Conservation (phyloP, 2,797 vertebrate species). For the Lepus townsendii region DNA sequence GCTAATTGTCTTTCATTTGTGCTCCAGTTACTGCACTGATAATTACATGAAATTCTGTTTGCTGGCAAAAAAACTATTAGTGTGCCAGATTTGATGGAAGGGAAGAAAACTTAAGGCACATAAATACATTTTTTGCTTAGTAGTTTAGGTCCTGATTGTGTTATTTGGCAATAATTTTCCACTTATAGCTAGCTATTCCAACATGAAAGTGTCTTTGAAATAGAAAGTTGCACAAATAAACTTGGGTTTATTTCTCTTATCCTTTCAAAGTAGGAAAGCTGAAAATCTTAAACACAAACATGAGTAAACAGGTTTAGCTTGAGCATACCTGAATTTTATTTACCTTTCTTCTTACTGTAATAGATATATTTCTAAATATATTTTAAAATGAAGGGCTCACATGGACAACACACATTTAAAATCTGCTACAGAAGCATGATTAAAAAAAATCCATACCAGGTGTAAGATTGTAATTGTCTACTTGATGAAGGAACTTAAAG, state of each 20-base stretch:
- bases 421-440: slow-evolving; percentile 8
- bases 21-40: slow-evolving; percentile 71
- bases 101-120: slow-evolving; percentile 52
- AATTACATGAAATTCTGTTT: slow-evolving; percentile 73
- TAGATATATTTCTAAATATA: slow-evolving; percentile 53
- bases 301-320: not conserved
- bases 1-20: slow-evolving; percentile 84
- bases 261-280: slow-evolving; percentile 24
- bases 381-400: slow-evolving; percentile 5
- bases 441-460: slow-evolving; percentile 34
- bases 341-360: slow-evolving; percentile 26
- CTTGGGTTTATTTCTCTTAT: not conserved
- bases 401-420: slow-evolving; percentile 47
- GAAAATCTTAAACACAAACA: slow-evolving; percentile 19
- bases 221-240: slow-evolving; percentile 45
- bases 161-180: slow-evolving; percentile 34
- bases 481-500: not conserved
- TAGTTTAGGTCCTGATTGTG: not conserved
- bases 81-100: slow-evolving; percentile 48
- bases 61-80: slow-evolving; percentile 65
- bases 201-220: slow-evolving; percentile 60
- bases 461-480: slow-evolving; percentile 26
- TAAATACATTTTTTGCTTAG: slow-evolving; percentile 25
- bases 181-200: slow-evolving; percentile 33
- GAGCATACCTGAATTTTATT: not conserved